These are phyloP conservation scores for Cheirogaleus major DNA, from an alignment of 2,797 vertebrate species.

Conservation along the genomic window DNA sequence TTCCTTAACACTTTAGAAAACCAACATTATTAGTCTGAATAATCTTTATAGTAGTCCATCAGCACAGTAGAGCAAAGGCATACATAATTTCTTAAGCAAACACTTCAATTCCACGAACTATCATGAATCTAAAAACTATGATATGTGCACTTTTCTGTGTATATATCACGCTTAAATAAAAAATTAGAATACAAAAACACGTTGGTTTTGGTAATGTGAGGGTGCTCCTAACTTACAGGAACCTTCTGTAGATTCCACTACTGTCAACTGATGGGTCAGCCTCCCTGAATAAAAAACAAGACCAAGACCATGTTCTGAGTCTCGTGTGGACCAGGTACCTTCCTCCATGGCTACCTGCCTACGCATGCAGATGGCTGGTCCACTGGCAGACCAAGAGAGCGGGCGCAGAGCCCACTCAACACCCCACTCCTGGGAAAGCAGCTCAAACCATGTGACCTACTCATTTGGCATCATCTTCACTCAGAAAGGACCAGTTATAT, in stretches of 20 bases:
- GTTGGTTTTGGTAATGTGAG: rapidly evolving
- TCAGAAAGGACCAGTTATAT: rapidly evolving
- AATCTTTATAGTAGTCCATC: neutral
- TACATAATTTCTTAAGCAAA: neutral
- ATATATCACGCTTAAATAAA: rapidly evolving
- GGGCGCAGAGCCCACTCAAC: rapidly evolving
- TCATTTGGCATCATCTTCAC: rapidly evolving
- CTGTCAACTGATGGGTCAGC: rapidly evolving
- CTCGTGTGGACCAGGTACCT: rapidly evolving
- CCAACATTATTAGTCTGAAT: neutral
- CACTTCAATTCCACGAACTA: neutral
- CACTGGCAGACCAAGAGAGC: neutral
- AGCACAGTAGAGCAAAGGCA: neutral
- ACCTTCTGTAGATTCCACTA: neutral
- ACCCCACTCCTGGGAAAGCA: neutral
- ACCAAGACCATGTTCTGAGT: rapidly evolving
- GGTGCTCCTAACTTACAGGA: rapidly evolving
- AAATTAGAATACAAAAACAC: rapidly evolving
- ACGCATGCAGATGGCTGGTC: rapidly evolving
- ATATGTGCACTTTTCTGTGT: rapidly evolving
- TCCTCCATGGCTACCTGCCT: rapidly evolving
- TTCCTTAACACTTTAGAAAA: neutral
- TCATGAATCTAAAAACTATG: neutral
- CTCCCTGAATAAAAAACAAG: neutral
- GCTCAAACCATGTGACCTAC: neutral